Evolutionary conservation across 2,797 vertebrate species (phyloP), one percentile per base, ranked within the genome.

Genomic region (Anniella stebbinsi): DNA sequence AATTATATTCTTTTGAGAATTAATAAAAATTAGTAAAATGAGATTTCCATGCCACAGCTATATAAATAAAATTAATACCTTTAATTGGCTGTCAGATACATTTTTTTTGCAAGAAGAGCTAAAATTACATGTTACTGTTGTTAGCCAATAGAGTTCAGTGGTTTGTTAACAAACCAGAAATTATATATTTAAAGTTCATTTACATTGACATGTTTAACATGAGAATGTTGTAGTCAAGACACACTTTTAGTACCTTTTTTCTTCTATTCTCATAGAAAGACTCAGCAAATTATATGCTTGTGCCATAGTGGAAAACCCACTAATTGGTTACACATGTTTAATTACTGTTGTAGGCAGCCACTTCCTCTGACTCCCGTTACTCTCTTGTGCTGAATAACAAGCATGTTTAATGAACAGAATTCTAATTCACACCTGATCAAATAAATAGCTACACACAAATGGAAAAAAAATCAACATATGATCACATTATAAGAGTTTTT

Each of bases 241-340:
- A 95, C 95, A 97, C 94, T 97, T 97, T 96, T 94, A 96, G 95
- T 96, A 97, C 96, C 97, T 97, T 97, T 97, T 98, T 97, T 96
- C 96, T 96, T 97, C 96, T 96, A 93, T 95, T 94, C 96, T 96
- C 96, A 96, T 97, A 97, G 98, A 97, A 97, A 97, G 97, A 97
- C 97, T 97, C 96, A 95, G 98, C 97, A 98, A 98, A 99, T 99
- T 98, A 98, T 97, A 99, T 98, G 98, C 98, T 98, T 98, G 98
- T 96, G 96, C 97, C 97, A 97, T 97, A 95, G 97, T 98, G 98
- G 98, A 97, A 98, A 98, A 96, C 97, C 97, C 97, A 97, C 97
- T 98, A 98, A 99, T 98, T 98, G 98, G 98, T 98, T 98, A 98
- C 98, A 99, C 98, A 98, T 99, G 98, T 98, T 99, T 99, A 98